Conservation (phyloP, 2,113 vertebrate species). For the Notothenia coriiceps region DNA sequence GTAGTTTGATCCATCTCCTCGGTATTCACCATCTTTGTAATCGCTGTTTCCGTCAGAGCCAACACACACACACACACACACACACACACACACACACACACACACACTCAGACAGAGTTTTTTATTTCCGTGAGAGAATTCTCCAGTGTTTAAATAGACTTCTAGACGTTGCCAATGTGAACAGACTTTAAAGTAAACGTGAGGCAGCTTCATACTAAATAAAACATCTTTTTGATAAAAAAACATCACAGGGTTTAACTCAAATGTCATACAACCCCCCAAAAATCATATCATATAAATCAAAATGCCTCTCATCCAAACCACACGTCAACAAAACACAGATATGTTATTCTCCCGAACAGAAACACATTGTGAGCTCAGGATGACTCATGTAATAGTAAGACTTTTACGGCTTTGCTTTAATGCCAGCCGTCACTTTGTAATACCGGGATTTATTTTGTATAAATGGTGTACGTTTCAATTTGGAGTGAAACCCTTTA, state of each 20-base stretch:
- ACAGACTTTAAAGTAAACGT: constrained; percentile 55
- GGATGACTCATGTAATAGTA: constrained; percentile 68
- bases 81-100: background rate
- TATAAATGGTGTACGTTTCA: constrained; percentile 21
- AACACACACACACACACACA: constrained; percentile 13
- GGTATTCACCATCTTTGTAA: constrained; percentile 57
- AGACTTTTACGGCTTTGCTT: constrained; percentile 54
- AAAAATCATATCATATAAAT: constrained; percentile 51
- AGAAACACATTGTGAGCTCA: constrained; percentile 54
- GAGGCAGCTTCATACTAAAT: constrained; percentile 27
- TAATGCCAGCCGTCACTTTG: constrained; percentile 63
- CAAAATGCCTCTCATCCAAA: constrained; percentile 45
- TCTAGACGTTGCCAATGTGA: constrained; percentile 56
- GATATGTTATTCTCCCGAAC: constrained; percentile 49
- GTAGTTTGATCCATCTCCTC: constrained; percentile 52
- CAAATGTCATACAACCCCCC: background rate
- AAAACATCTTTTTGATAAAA: constrained; percentile 45
- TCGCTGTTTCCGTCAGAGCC: constrained; percentile 33
- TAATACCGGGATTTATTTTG: constrained; percentile 44
- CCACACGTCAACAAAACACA: constrained; percentile 61
- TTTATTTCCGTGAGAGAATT: constrained; percentile 51
- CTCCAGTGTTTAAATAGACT: constrained; percentile 20
- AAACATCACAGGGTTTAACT: constrained; percentile 43
- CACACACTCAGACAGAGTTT: constrained; percentile 8
- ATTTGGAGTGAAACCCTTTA: constrained; percentile 43